These are phyloP conservation scores for Dendrophyllia cribrosa DNA, from an alignment of 64 coral and sea anemone species.

Conservation along the genomic window DNA sequence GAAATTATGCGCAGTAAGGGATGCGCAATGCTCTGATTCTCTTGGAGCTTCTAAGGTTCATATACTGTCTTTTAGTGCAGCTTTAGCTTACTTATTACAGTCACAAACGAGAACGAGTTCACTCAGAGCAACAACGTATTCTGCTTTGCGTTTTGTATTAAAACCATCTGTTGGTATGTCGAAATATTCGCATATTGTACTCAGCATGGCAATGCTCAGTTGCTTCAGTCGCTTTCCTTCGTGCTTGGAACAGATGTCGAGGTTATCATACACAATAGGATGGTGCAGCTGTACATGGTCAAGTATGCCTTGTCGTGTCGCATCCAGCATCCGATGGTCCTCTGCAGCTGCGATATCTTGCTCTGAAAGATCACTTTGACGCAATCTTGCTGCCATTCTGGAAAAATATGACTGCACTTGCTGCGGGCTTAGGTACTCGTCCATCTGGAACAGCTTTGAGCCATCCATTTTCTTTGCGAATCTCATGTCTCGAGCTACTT, in stretches of 20 bases:
- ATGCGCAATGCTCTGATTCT: too few species aligned
- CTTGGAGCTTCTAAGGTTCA: too few species aligned
- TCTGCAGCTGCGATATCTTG: slow-evolving; percentile 1
- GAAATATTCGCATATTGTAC: slow-evolving; percentile 15
- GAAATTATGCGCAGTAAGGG: too few species aligned
- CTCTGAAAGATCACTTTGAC: slow-evolving; percentile 1
- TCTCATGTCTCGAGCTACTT: slow-evolving; percentile 31
- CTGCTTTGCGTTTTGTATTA: slow-evolving; percentile 25
- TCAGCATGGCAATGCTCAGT: slow-evolving; percentile 33
- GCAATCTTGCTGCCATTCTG: background rate
- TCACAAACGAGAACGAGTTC: slow-evolving; percentile 19
- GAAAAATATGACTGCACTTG: slow-evolving; percentile 30
- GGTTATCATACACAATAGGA: slow-evolving; percentile 42
- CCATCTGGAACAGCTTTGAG: background rate
- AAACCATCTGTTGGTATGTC: slow-evolving; percentile 26
- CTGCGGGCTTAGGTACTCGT: slow-evolving; percentile 38
- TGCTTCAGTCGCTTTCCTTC: slow-evolving; percentile 26
- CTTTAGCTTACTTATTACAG: background rate
- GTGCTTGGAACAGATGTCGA: slow-evolving; percentile 13
- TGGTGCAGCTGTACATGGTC: background rate
- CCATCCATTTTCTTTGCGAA: slow-evolving; percentile 15
- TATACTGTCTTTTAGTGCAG: too few species aligned
- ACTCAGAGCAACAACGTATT: slow-evolving; percentile 13
- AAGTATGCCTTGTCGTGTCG: slow-evolving; percentile 12
- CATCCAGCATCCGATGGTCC: background rate